These are phyloP conservation scores for Zele albiditarsus DNA, from an alignment of 2,888 invertebrate genomes.

Conservation along the genomic window DNA sequence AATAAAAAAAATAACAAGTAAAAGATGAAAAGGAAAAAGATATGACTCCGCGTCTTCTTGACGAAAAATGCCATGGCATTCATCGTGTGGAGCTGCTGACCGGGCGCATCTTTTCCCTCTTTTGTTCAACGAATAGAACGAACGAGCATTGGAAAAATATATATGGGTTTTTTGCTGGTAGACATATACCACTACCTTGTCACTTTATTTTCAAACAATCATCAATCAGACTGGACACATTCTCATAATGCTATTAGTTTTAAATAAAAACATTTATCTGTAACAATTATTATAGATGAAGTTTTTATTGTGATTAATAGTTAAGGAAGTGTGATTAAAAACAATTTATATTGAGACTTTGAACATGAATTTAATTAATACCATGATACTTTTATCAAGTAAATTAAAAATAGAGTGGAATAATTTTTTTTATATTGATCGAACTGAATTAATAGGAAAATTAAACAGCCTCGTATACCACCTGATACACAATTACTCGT, in stretches of 20 bases:
- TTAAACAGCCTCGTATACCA: background rate
- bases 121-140: conserved; percentile 21
- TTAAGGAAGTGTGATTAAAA: background rate
- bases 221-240: background rate
- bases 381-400: background rate
- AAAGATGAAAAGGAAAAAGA: conserved; percentile 4
- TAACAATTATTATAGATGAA: background rate
- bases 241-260: background rate
- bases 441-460: background rate
- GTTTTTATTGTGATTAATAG: background rate
- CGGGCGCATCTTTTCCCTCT: conserved; percentile 31
- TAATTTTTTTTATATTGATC: background rate
- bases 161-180: conserved; percentile 1
- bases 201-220: conserved; percentile 2
- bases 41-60: conserved; percentile 31
- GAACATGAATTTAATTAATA: background rate
- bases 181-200: background rate
- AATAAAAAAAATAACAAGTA: conserved; percentile 1
- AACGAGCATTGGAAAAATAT: conserved; percentile 11
- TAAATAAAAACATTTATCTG: background rate
- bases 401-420: background rate
- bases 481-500: background rate
- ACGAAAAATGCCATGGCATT: conserved; percentile 16
- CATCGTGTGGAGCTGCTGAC: conserved; percentile 32
- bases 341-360: background rate